These are phyloP conservation scores for Agrotis ipsilon DNA, from an alignment of 2,888 invertebrate species.

Conservation along the genomic window DNA sequence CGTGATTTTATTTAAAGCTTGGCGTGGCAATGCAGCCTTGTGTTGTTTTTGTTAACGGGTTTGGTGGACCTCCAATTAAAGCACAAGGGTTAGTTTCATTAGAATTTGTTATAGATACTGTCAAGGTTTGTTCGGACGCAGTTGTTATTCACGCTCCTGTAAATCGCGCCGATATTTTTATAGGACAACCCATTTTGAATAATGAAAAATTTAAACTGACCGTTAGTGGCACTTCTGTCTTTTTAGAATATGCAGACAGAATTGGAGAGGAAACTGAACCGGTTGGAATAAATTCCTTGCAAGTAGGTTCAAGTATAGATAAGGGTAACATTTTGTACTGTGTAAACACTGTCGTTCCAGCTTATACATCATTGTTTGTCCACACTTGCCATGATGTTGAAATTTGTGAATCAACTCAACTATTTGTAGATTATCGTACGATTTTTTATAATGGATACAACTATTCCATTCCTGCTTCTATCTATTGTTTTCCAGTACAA, in stretches of 20 bases:
- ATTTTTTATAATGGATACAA: background rate
- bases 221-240: background rate
- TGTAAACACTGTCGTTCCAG: background rate
- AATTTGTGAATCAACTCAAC: background rate
- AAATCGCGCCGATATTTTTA: background rate
- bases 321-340: background rate
- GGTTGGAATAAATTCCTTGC: too few species aligned
- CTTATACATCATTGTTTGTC: background rate
- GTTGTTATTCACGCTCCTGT: too few species aligned
- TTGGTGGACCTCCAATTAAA: slow-evolving; percentile 2
- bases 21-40: background rate
- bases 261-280: too few species aligned
- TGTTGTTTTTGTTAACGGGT: background rate
- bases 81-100: background rate
- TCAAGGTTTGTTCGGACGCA: too few species aligned
- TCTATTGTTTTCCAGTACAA: background rate
- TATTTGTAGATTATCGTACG: background rate
- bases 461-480: background rate
- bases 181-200: background rate
- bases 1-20: background rate
- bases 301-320: background rate
- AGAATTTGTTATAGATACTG: background rate
- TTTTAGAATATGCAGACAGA: background rate
- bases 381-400: background rate
- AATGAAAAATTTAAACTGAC: background rate